A percentile compares a stretch with the other conserved stretches of the same genome.
These are phyloP conservation scores for Desmodus rotundus DNA, from an alignment of 2,113 vertebrate species.

Conservation along the genomic window DNA sequence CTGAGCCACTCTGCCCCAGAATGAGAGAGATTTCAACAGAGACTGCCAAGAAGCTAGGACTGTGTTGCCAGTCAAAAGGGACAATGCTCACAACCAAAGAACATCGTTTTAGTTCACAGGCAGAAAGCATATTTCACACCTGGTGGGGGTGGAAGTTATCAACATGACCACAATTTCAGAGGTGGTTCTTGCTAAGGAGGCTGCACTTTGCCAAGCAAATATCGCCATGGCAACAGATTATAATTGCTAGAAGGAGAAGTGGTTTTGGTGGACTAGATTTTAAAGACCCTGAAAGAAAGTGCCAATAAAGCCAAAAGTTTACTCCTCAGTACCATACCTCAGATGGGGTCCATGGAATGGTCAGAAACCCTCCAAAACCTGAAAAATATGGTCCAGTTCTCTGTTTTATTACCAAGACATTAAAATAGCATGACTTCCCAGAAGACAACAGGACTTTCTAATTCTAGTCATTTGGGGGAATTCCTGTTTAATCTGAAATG, in stretches of 20 bases:
- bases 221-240: slow-evolving; percentile 98
- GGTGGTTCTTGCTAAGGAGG: slow-evolving; percentile 95
- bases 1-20: slow-evolving; percentile 93
- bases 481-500: slow-evolving; percentile 25
- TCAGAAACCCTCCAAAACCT: slow-evolving; percentile 83
- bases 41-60: slow-evolving; percentile 87
- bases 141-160: slow-evolving; percentile 94
- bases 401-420: slow-evolving; percentile 80
- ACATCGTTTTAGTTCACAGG: slow-evolving; percentile 93
- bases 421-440: slow-evolving; percentile 51
- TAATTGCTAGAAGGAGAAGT: slow-evolving; percentile 98
- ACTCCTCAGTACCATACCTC: slow-evolving; percentile 91
- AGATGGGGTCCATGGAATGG: slow-evolving; percentile 94
- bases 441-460: slow-evolving; percentile 26
- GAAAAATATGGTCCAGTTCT: slow-evolving; percentile 81
- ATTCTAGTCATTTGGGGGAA: slow-evolving; percentile 10
- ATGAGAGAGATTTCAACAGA: slow-evolving; percentile 95
- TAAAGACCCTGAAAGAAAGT: slow-evolving; percentile 97
- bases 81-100: slow-evolving; percentile 93
- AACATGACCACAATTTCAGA: slow-evolving; percentile 98
- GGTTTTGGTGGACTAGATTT: slow-evolving; percentile 94
- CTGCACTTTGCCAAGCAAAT: slow-evolving; percentile 93
- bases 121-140: slow-evolving; percentile 94
- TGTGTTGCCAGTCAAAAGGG: slow-evolving; percentile 91
- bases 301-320: slow-evolving; percentile 96